phyloP scores from a whole-genome alignment of 2,113 vertebrate genomes.

The Catharus fuscescens region DNA sequence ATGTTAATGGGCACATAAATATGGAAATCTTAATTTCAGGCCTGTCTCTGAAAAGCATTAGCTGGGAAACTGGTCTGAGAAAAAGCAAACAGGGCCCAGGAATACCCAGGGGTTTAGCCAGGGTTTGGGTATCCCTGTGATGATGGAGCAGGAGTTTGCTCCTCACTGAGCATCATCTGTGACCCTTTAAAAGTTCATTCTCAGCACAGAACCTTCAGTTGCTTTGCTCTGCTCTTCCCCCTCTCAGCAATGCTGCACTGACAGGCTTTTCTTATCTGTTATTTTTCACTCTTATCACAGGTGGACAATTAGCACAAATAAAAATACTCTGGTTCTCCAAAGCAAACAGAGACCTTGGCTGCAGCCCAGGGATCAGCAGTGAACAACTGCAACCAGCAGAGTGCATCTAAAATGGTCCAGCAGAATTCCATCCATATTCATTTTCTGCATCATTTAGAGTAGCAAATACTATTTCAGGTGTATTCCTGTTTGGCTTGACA shows the following conservation, averaged over 20 bases:
- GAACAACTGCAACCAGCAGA: not conserved
- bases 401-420: not conserved
- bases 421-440: not conserved
- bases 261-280: not conserved
- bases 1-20: constrained; percentile 45
- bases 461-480: not conserved
- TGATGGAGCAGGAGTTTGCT: not conserved
- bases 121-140: not conserved
- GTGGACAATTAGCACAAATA: not conserved
- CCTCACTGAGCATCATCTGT: not conserved
- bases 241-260: not conserved
- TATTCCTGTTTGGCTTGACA: not conserved
- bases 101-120: not conserved
- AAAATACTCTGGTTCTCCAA: not conserved
- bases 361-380: not conserved
- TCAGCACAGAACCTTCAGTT: not conserved
- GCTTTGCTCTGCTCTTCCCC: not conserved
- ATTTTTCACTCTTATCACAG: not conserved
- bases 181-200: not conserved
- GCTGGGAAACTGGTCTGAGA: constrained; percentile 27
- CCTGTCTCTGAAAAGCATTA: constrained; percentile 40
- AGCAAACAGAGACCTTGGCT: not conserved
- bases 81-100: constrained; percentile 20
- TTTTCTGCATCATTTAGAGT: not conserved
- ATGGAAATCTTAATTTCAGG: constrained; percentile 51